phyloP scores from a whole-genome alignment of 1,140 invertebrate genomes.

The Drosophila repleta region DNA sequence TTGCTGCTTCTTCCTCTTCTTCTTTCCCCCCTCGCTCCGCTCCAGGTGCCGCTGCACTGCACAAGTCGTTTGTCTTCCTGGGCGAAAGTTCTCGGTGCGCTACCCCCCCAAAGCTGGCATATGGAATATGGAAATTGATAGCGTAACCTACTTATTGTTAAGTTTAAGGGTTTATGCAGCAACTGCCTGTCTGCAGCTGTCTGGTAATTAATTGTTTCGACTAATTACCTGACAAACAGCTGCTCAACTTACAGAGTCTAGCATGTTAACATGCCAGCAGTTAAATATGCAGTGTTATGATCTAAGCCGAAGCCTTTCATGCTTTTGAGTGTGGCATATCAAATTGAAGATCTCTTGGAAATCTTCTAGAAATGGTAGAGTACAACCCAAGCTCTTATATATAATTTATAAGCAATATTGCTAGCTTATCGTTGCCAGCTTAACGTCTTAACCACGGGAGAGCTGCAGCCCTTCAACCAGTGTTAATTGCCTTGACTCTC shows the following conservation, averaged over 20 bases:
- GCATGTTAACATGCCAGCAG: conserved; percentile 11
- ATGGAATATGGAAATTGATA: conserved; percentile 71
- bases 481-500: conserved; percentile 3
- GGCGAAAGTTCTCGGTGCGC: conserved; percentile 48
- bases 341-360: too few relatives aligned
- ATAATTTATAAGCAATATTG: too few relatives aligned
- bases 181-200: conserved; percentile 52
- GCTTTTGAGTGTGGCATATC: too few relatives aligned
- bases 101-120: conserved; percentile 47
- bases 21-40: not conserved
- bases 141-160: conserved; percentile 37
- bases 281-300: not conserved
- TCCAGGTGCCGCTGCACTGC: not conserved
- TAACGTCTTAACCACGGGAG: not conserved
- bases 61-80: conserved; percentile 72
- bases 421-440: not conserved
- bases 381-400: too few relatives aligned
- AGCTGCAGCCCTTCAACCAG: not conserved
- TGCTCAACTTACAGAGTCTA: conserved; percentile 11
- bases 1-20: not conserved
- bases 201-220: conserved; percentile 31
- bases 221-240: conserved; percentile 45
- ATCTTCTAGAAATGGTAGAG: too few relatives aligned
- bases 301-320: not conserved
- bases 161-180: conserved; percentile 39